phyloP scores from a whole-genome alignment of 2,888 invertebrate genomes.

The Mallateleia sp. region DNA sequence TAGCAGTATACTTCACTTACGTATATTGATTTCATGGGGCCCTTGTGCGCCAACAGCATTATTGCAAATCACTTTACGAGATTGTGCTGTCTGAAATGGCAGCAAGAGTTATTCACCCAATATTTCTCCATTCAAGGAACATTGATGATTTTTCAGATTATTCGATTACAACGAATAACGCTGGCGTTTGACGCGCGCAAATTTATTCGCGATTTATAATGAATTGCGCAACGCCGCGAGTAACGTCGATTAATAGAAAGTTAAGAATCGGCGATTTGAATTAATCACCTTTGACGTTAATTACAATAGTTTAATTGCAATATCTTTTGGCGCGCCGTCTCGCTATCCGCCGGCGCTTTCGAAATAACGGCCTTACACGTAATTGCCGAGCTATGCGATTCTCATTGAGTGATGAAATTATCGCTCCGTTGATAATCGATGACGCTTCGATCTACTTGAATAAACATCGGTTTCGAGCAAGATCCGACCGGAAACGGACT shows the following conservation, averaged over 20 bases:
- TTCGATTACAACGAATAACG: slow-evolving; percentile 35
- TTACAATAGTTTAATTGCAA: slow-evolving; percentile 61
- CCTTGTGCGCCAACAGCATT: slow-evolving; percentile 84
- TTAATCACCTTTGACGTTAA: slow-evolving; percentile 61
- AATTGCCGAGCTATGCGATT: slow-evolving; percentile 24
- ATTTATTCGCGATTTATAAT: slow-evolving; percentile 43
- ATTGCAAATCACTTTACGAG: slow-evolving; percentile 87
- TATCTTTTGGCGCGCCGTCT: slow-evolving; percentile 9
- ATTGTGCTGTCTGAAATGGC: slow-evolving; percentile 80
- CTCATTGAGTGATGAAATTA: slow-evolving; percentile 42
- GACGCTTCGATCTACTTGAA: slow-evolving; percentile 31
- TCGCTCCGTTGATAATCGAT: slow-evolving; percentile 35
- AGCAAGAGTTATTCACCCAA: slow-evolving; percentile 65
- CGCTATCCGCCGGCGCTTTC: slow-evolving; percentile 24
- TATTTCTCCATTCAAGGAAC: slow-evolving; percentile 62
- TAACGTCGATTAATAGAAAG: slow-evolving; percentile 58
- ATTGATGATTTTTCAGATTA: slow-evolving; percentile 64
- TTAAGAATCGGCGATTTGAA: slow-evolving; percentile 44
- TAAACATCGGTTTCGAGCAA: slow-evolving; percentile 16
- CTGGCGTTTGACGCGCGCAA: slow-evolving; percentile 37
- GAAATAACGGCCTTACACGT: slow-evolving; percentile 14
- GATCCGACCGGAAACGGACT: slow-evolving; percentile 28
- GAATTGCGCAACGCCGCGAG: slow-evolving; percentile 44
- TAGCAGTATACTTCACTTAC: slow-evolving; percentile 87
- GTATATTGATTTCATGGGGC: slow-evolving; percentile 84